phyloP scores from a whole-genome alignment of 2,113 vertebrate genomes.

The Rutilus rutilus region DNA sequence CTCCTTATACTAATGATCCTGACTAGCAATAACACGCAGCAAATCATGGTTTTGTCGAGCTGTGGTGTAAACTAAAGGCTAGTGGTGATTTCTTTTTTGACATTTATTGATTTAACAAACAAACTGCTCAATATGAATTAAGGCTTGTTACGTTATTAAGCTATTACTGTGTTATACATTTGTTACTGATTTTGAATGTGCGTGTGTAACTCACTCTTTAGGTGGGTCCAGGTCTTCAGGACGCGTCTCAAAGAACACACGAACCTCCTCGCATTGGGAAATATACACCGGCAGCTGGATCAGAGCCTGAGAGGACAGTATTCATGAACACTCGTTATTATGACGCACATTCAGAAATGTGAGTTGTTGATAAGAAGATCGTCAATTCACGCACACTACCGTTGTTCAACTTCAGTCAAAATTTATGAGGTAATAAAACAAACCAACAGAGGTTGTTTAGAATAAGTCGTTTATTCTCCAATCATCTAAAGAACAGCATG shows the following conservation, averaged over 20 bases:
- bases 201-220: conserved; percentile 85
- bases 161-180: too few relatives aligned
- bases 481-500: not conserved
- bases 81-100: not conserved
- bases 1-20: too few relatives aligned
- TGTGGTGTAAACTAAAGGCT: not conserved
- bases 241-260: conserved; percentile 96
- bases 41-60: not conserved
- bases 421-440: not conserved
- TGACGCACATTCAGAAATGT: not conserved
- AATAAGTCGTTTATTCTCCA: not conserved
- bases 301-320: conserved; percentile 82
- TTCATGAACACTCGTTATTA: not conserved
- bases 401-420: not conserved
- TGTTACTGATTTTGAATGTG: not conserved
- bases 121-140: not conserved
- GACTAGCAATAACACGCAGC: too few relatives aligned
- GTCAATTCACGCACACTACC: not conserved
- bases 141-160: too few relatives aligned
- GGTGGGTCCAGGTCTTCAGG: conserved; percentile 93
- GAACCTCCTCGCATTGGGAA: conserved; percentile 96
- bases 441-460: not conserved
- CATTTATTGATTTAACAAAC: not conserved
- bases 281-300: conserved; percentile 97
- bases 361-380: not conserved